Evolutionary conservation across 2,888 invertebrate genomes (phyloP).

Genomic region (Rotaria macrura): DNA sequence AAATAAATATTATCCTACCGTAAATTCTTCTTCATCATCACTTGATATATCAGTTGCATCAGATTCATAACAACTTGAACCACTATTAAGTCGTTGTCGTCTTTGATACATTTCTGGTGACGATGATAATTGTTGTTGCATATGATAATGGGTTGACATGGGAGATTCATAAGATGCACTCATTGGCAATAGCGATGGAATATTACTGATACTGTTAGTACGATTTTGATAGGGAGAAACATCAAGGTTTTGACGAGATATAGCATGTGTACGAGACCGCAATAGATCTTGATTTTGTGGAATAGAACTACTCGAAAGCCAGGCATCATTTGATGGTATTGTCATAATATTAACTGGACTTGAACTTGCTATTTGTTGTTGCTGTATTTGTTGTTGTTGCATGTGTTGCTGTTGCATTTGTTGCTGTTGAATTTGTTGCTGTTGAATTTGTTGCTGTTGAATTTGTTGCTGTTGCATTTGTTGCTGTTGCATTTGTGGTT

Average conservation of each 20-base stretch:
- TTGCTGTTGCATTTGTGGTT: background rate
- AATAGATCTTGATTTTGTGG: background rate
- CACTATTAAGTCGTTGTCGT: background rate
- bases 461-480: background rate
- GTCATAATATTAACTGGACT: background rate
- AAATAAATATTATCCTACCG: background rate
- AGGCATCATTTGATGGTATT: background rate
- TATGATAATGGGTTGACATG: background rate
- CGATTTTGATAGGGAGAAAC: background rate
- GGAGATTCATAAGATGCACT: background rate
- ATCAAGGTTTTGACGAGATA: background rate
- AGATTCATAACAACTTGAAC: slow-evolving; percentile 13
- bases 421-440: too few species aligned
- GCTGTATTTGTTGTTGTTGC: background rate
- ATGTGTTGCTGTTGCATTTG: background rate
- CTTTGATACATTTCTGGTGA: background rate
- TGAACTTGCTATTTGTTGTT: background rate
- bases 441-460: too few species aligned
- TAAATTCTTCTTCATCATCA: background rate
- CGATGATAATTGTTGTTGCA: background rate
- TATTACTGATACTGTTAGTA: background rate
- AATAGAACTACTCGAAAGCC: background rate
- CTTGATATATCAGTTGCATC: background rate
- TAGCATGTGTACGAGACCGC: background rate
- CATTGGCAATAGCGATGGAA: background rate